Conservation (phyloP, 2,888 invertebrate genomes). For the Colostygia pectinataria region DNA sequence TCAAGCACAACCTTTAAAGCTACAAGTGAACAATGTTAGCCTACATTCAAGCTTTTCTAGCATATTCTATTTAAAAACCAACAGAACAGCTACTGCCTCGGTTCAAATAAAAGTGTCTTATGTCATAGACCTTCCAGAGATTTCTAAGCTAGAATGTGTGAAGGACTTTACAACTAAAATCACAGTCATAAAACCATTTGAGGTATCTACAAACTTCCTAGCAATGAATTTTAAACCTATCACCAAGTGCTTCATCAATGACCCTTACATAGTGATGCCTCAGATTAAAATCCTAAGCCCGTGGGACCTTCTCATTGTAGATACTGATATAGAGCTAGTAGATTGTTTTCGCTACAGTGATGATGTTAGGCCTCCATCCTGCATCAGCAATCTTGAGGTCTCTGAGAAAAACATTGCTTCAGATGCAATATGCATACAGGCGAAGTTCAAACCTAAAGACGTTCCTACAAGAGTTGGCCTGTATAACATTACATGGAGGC, state of each 20-base stretch:
- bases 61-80: constrained; percentile 84
- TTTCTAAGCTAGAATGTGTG: constrained; percentile 75
- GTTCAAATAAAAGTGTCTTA: constrained; percentile 84
- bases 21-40: constrained; percentile 63
- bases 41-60: constrained; percentile 60
- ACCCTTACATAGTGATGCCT: constrained; percentile 87
- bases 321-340: constrained; percentile 85
- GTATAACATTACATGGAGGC: constrained; percentile 74
- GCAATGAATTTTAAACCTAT: constrained; percentile 86
- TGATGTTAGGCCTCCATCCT: constrained; percentile 56
- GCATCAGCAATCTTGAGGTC: constrained; percentile 65
- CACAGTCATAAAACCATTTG: constrained; percentile 87
- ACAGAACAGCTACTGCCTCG: constrained; percentile 84
- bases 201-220: constrained; percentile 85
- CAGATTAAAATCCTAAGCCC: constrained; percentile 87
- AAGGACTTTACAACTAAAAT: constrained; percentile 84
- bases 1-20: constrained; percentile 69
- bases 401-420: constrained; percentile 69
- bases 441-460: constrained; percentile 71
- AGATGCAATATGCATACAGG: constrained; percentile 71
- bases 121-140: constrained; percentile 69
- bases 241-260: constrained; percentile 85
- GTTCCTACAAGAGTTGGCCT: constrained; percentile 68
- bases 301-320: constrained; percentile 86
- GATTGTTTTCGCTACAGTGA: constrained; percentile 67